Percentiles rank a stretch among this genome's conserved stretches.
Conservation (phyloP, 2,888 invertebrate genomes). For the Steinernema carpocapsae region DNA sequence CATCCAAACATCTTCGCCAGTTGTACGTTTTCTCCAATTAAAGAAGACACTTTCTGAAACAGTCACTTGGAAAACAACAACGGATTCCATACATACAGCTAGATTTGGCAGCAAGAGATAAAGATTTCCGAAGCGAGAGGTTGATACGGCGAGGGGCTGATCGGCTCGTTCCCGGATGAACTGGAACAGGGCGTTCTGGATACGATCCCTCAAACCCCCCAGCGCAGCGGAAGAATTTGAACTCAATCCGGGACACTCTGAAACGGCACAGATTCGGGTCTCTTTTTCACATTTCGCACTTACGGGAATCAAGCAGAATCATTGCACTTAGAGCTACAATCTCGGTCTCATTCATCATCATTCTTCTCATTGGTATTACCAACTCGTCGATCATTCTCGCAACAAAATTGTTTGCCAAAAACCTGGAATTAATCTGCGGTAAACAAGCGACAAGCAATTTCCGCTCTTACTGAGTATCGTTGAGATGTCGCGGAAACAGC, state of each 20-base stretch:
- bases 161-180: slow-evolving; percentile 55
- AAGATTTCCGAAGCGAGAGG: slow-evolving; percentile 63
- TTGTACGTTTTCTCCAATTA: slow-evolving; percentile 65
- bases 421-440: slow-evolving; percentile 42
- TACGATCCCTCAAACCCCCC: slow-evolving; percentile 54
- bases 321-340: slow-evolving; percentile 59
- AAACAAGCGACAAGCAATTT: too few relatives aligned
- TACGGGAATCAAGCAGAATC: slow-evolving; percentile 62
- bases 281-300: not conserved
- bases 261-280: not conserved
- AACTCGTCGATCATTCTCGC: slow-evolving; percentile 63
- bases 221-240: slow-evolving; percentile 43
- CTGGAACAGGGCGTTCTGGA: slow-evolving; percentile 63
- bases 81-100: slow-evolving; percentile 7
- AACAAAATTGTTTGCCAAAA: slow-evolving; percentile 63
- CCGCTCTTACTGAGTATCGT: slow-evolving; percentile 58
- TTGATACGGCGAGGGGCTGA: slow-evolving; percentile 52
- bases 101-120: slow-evolving; percentile 58
- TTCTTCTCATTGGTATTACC: slow-evolving; percentile 57
- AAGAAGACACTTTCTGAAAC: slow-evolving; percentile 58
- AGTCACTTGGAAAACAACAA: not conserved
- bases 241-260: slow-evolving; percentile 38
- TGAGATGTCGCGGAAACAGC: slow-evolving; percentile 57
- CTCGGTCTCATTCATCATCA: slow-evolving; percentile 55
- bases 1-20: slow-evolving; percentile 65